These are phyloP conservation scores for Rhincodon typus DNA, from an alignment of 2,797 vertebrate genomes.

Conservation along the genomic window DNA sequence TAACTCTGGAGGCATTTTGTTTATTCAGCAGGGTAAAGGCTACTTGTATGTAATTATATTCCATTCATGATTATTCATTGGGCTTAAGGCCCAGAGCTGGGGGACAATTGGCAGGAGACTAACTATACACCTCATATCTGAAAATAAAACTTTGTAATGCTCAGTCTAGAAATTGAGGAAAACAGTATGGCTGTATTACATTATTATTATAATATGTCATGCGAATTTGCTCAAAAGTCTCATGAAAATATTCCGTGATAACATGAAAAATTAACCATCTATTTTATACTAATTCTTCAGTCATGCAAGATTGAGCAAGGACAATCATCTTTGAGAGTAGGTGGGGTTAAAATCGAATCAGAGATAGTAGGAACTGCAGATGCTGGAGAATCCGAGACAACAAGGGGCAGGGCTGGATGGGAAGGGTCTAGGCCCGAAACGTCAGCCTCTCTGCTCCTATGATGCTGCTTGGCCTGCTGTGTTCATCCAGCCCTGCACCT, in stretches of 20 bases:
- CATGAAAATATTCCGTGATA: neutral
- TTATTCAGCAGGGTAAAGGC: conserved; percentile 20
- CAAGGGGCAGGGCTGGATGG: too few species aligned
- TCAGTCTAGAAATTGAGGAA: neutral
- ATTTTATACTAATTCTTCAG: neutral
- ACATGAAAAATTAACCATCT: neutral
- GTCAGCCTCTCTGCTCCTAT: too few species aligned
- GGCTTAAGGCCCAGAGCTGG: neutral
- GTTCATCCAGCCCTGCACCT: too few species aligned
- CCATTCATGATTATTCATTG: conserved; percentile 5
- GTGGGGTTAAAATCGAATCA: too few species aligned
- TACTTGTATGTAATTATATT: conserved; percentile 17
- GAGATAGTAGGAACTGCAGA: too few species aligned
- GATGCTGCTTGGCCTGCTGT: too few species aligned
- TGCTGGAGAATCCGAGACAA: too few species aligned
- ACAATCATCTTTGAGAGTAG: neutral
- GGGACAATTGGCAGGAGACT: neutral
- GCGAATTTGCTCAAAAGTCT: neutral
- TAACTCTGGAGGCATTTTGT: neutral
- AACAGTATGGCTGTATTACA: neutral
- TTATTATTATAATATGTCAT: neutral
- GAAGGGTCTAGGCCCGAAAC: too few species aligned
- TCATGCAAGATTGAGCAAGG: neutral
- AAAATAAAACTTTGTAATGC: neutral
- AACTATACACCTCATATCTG: neutral